Evolutionary conservation across 2,888 invertebrate genomes (phyloP), one percentile per base, ranked within the genome.

Genomic region (Frankliniella intonsa): DNA sequence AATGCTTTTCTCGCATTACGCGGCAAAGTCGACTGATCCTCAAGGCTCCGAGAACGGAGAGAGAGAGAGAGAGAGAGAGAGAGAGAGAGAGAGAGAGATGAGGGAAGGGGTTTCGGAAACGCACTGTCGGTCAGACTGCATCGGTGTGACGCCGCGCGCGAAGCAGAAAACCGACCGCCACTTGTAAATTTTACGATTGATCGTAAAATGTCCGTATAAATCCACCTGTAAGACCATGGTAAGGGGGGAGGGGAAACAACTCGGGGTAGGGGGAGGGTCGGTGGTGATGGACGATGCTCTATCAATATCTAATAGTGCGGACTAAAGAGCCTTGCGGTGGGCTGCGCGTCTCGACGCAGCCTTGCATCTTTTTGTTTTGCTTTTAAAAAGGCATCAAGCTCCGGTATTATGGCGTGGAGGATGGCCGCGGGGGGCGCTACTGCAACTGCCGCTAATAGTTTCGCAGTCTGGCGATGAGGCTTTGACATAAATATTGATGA

Each of bases 111-210:
- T 5, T 14, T 55, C 55, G 55, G 55, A 55, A 14, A 19, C 55
- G 14, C 17, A 19, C 55, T 10, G 55, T 12, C 14, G 14, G 5
- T 19, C 55, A 55, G 55, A 7, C 55, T 19, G 55, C 17, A 55
- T 19, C 14, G 55, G 55, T 7, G 17, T 19, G 55, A 55, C 19
- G 17, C 14, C 5, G 55, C 5, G 55, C 55, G 55, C 55, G 9
- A 11, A 55, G 55, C 55, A 55, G 19, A 55, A 55, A 55, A 55
- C 55, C 69, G 25, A 76, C 69, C 69, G 25, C 69, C 69, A 76
- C 69, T 76, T 76, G 69, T 76, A 76, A 76, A 76, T 76, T 76
- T 76, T 76, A 76, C 69, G 69, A 76, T 76, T 76, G 69, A 76
- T 76, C 69, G 69, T 76, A 76, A 76, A 76, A 76, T 22, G 69